These are phyloP conservation scores for Psittacula echo DNA, from an alignment of 2,797 vertebrate genomes.

Conservation along the genomic window DNA sequence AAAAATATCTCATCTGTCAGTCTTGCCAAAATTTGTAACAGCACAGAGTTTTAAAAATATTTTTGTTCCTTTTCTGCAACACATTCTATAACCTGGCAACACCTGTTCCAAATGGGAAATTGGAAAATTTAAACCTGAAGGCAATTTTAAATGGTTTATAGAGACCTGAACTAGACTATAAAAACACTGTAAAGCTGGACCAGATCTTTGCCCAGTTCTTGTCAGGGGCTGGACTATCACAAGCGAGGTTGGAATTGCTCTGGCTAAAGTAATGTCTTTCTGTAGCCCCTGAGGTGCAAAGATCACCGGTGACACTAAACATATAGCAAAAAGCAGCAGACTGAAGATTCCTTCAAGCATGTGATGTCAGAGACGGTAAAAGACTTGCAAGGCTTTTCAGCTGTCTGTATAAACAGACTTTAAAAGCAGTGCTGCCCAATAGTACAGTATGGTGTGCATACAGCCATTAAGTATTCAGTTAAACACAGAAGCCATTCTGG, in stretches of 20 bases:
- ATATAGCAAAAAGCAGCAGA: background rate
- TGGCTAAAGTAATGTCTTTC: background rate
- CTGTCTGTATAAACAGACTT: background rate
- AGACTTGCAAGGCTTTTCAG: background rate
- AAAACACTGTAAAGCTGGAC: conserved; percentile 39
- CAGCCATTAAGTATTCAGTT: background rate
- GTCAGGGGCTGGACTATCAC: background rate
- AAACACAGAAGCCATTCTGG: background rate
- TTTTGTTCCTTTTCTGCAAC: conserved; percentile 38
- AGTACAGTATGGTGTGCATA: background rate
- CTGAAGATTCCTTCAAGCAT: background rate
- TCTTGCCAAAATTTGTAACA: conserved; percentile 6
- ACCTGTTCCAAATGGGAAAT: conserved; percentile 60
- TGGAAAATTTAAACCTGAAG: conserved; percentile 49
- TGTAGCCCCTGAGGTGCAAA: background rate
- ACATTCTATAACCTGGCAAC: conserved; percentile 50
- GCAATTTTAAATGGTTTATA: conserved; percentile 58
- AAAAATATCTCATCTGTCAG: background rate
- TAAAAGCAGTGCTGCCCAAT: background rate
- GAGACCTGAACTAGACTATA: conserved; percentile 61
- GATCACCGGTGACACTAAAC: background rate
- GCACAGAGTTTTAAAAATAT: background rate
- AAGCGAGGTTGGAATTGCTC: background rate
- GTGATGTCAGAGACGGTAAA: background rate
- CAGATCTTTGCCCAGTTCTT: conserved; percentile 18